Percentiles rank a stretch among this genome's conserved stretches.
Conservation (phyloP, 2,113 vertebrate genomes). For the Podarcis raffonei region DNA sequence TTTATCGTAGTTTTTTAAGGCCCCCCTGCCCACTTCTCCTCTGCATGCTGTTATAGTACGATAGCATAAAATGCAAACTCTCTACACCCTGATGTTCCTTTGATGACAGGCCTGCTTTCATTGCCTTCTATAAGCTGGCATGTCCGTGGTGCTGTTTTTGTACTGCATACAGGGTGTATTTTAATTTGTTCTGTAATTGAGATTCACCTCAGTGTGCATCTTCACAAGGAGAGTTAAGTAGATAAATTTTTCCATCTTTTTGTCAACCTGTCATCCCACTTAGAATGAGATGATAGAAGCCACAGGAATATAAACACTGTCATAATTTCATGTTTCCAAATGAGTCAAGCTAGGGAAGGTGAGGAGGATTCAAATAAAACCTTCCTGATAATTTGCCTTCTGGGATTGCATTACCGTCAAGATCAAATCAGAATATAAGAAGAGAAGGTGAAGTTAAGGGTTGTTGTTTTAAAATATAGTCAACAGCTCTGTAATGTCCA, state of each 20-base stretch:
- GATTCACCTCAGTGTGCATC: slow-evolving; percentile 36
- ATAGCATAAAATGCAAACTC: neutral
- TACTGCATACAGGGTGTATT: neutral
- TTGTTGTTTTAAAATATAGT: neutral
- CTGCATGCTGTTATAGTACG: neutral
- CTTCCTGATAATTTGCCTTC: slow-evolving; percentile 2
- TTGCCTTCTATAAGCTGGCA: neutral
- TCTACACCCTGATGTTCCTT: neutral
- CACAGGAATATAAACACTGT: slow-evolving; percentile 45
- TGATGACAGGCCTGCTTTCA: slow-evolving; percentile 15
- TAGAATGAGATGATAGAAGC: slow-evolving; percentile 43
- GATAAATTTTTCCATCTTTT: slow-evolving; percentile 47
- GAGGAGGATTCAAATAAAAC: slow-evolving; percentile 21
- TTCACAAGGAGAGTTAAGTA: slow-evolving; percentile 36
- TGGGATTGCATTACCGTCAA: neutral
- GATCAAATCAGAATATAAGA: neutral
- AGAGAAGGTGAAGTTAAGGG: neutral
- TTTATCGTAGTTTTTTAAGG: neutral
- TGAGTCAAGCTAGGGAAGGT: slow-evolving; percentile 27
- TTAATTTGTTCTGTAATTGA: slow-evolving; percentile 52
- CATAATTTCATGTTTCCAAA: slow-evolving; percentile 18
- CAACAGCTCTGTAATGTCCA: neutral
- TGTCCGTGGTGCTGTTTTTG: slow-evolving; percentile 5
- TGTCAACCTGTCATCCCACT: slow-evolving; percentile 50
- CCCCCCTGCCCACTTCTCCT: neutral